phyloP scores from a whole-genome alignment of 2,113 vertebrate genomes.

The Hypocryptadius cinnamomeus region DNA sequence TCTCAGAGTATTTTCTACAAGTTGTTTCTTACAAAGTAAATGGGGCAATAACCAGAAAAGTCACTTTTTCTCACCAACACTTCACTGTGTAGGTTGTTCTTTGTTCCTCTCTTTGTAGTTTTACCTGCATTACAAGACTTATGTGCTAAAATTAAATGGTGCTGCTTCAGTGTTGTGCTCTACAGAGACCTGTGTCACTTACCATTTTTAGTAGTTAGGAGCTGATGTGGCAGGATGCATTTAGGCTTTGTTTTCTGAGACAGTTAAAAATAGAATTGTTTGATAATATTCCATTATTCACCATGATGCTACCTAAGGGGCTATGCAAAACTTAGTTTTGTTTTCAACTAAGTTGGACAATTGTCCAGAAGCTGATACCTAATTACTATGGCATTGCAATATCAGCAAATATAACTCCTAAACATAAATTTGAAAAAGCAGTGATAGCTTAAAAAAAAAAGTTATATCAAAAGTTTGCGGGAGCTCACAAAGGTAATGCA shows the following conservation, averaged over 20 bases:
- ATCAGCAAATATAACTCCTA: background rate
- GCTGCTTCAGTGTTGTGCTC: background rate
- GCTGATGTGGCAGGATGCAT: background rate
- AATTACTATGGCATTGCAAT: background rate
- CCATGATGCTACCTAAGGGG: background rate
- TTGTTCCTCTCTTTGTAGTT: background rate
- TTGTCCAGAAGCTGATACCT: background rate
- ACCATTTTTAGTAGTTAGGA: conserved; percentile 7
- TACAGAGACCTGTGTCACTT: background rate
- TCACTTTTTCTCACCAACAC: background rate
- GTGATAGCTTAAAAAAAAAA: background rate
- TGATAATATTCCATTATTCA: background rate
- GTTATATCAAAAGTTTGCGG: background rate
- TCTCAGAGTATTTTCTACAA: background rate
- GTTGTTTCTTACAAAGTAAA: background rate
- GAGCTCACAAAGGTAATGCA: background rate
- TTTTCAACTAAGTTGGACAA: background rate
- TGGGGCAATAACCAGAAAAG: background rate
- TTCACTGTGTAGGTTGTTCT: background rate
- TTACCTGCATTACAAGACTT: background rate
- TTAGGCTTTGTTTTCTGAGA: conserved; percentile 10
- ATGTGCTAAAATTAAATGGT: background rate
- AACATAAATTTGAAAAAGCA: background rate
- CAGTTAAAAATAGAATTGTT: background rate
- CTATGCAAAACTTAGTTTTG: background rate